phyloP scores from a whole-genome alignment of 1,140 invertebrate species.

The Mizuhopecten yessoensis region DNA sequence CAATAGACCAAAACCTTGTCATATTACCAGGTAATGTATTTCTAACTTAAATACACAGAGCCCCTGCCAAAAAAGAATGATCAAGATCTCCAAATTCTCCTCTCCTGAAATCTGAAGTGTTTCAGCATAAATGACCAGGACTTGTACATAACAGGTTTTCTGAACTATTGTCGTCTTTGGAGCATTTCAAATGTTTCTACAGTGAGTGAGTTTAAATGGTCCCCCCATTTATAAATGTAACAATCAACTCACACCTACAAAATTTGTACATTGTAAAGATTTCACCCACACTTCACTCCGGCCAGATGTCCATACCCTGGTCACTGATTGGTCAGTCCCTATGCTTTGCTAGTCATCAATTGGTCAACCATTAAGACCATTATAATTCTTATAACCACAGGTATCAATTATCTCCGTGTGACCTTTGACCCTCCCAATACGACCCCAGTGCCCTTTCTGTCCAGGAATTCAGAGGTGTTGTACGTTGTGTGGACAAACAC shows the following conservation, averaged over 20 bases:
- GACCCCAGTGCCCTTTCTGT: neutral
- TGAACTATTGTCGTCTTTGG: neutral
- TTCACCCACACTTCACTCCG: neutral
- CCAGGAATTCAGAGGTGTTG: neutral
- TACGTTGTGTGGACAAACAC: neutral
- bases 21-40: no score
- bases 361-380: no score
- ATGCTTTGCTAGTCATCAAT: no score
- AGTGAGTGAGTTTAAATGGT: neutral
- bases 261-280: neutral
- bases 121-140: neutral
- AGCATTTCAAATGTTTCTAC: neutral
- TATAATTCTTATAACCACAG: neutral
- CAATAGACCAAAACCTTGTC: no score
- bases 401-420: slow-evolving; percentile 7
- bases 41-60: no score
- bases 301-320: neutral
- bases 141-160: neutral
- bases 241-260: slow-evolving; percentile 13
- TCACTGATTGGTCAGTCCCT: slow-evolving; percentile 1
- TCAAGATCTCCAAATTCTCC: neutral
- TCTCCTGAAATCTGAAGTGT: neutral
- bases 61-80: no score
- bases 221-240: neutral
- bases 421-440: neutral